Base-by-base conservation (phyloP, 2,113 vertebrate genomes). In the Carassius auratus region DNA sequence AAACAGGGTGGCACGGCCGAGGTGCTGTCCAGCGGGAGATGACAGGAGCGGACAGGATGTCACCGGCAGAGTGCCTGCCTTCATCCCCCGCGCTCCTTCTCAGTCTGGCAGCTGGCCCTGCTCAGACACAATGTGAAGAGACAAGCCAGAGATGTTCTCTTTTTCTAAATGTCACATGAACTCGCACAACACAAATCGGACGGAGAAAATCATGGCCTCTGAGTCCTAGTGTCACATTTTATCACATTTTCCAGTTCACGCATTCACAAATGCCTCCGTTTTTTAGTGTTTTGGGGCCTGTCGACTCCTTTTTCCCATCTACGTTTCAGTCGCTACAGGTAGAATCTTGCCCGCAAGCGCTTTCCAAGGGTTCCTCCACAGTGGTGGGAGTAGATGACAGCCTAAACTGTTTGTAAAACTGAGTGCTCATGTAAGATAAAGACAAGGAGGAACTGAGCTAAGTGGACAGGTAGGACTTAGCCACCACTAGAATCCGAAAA, bases 41-140 rank as follows among this genome's bases (percentile, higher is more conserved):
- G 93, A 95, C 93, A 93, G 90, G 93, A 96, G 87, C 90, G 92
- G 95, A 96, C 95, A 96, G 94, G 87, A 93, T 93, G 93, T 96
- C 96, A 96, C 91, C 89, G 85, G 90, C 90, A 92, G 88, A 91
- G 91, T 92, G 91, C 87, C 92, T 91, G 92, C 90, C 92, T 92
- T 94, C 91, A 93, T 92, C 90, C 81, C 81, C 91, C 89, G 91
- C 90, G 68, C 87, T 73, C 57, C 83, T 89, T 89, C 94, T 90
- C 90, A 91, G 91, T 86, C 88, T 92, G 94, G 92, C 94, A 95
- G 92, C 90, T 92, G 88, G 91, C 91, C 91, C 89, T 89, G 88
- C 91, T 92, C 91, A 88, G 93, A 94, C 93, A 90, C 93, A 89
- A 95, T 93, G 90, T 91, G 92, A 93, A 93, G 92, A 96, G 94